Conservation (phyloP, 2,797 vertebrate species). For the Tinamus major region DNA sequence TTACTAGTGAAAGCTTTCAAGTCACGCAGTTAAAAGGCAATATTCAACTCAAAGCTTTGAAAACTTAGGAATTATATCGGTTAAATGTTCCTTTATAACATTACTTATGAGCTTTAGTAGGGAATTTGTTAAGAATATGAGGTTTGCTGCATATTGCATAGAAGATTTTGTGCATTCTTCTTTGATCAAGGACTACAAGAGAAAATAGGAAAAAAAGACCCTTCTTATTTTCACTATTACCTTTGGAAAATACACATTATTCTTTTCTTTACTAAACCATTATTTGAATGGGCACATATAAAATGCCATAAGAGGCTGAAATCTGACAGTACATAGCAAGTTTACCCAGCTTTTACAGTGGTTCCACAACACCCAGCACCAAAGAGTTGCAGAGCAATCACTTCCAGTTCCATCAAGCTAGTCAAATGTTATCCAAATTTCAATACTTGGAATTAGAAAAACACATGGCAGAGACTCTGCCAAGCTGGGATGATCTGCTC, state of each 20-base stretch:
- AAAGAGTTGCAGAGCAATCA: not conserved
- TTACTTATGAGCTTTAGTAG: conserved; percentile 78
- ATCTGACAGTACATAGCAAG: not conserved
- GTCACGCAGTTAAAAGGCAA: conserved; percentile 48
- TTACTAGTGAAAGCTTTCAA: conserved; percentile 43
- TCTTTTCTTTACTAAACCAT: not conserved
- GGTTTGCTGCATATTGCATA: conserved; percentile 76
- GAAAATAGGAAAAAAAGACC: conserved; percentile 67
- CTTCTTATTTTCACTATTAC: not conserved
- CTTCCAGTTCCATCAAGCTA: not conserved
- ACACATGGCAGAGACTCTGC: not conserved
- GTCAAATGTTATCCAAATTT: not conserved
- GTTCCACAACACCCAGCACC: not conserved
- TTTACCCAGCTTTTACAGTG: not conserved
- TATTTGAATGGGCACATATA: not conserved
- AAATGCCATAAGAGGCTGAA: not conserved
- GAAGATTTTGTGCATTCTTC: conserved; percentile 81
- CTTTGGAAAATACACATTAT: conserved; percentile 15
- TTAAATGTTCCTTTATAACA: conserved; percentile 66
- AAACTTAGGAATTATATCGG: conserved; percentile 63
- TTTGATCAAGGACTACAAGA: conserved; percentile 81
- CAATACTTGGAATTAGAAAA: not conserved
- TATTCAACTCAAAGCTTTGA: conserved; percentile 44
- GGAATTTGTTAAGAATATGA: conserved; percentile 80
- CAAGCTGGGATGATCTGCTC: not conserved